Percentiles rank a stretch among this genome's conserved stretches.
These are phyloP conservation scores for Drosophila burlai DNA, from an alignment of 1,140 invertebrate species.

Conservation along the genomic window DNA sequence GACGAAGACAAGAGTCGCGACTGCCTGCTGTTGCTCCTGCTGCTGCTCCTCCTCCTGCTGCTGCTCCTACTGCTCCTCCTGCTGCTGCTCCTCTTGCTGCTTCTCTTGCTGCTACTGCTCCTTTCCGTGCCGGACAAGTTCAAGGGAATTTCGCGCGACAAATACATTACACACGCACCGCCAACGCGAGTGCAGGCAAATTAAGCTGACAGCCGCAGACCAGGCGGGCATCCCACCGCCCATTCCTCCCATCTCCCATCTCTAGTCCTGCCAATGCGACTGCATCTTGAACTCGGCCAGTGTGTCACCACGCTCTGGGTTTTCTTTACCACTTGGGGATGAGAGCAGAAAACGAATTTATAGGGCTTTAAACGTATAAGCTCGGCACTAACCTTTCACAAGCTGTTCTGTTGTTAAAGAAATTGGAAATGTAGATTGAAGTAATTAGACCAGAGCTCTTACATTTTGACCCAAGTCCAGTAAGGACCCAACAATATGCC, in stretches of 20 bases:
- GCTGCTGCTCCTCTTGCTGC: background rate
- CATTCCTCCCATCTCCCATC: background rate
- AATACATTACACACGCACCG: constrained; percentile 63
- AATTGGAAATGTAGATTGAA: background rate
- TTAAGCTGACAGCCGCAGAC: constrained; percentile 56
- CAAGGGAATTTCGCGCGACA: constrained; percentile 60
- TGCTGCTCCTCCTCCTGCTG: background rate
- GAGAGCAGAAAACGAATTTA: background rate
- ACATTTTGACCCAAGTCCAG: background rate
- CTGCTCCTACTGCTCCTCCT: background rate
- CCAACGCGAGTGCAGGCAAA: constrained; percentile 61
- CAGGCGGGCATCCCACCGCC: constrained; percentile 17
- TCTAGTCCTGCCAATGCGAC: background rate
- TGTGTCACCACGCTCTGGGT: constrained; percentile 28
- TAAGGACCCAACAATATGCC: background rate
- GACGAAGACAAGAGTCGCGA: constrained; percentile 17
- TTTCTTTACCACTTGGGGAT: background rate
- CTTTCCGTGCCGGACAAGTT: constrained; percentile 40
- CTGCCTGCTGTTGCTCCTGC: constrained; percentile 5
- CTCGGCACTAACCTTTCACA: background rate
- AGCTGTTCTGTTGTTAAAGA: no score
- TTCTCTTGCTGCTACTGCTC: background rate
- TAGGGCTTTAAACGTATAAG: background rate
- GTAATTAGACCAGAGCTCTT: background rate
- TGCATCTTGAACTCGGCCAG: constrained; percentile 48